These are phyloP conservation scores for Aradophagus sp. DNA, from an alignment of 1,140 invertebrate species.

Conservation along the genomic window DNA sequence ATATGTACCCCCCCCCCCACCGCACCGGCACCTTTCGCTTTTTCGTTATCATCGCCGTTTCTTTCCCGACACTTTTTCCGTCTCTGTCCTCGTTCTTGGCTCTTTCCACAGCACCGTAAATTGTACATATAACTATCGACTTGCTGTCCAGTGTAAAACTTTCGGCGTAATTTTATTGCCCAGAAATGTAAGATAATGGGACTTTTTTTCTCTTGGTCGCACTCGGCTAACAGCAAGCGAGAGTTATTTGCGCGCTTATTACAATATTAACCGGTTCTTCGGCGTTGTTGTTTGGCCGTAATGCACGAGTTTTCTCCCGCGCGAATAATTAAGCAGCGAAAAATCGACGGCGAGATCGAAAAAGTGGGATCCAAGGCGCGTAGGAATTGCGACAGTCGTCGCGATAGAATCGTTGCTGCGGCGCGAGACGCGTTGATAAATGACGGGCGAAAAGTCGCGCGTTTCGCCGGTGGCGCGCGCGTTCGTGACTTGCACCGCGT, in stretches of 20 bases:
- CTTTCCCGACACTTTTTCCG: no score
- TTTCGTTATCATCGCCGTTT: no score
- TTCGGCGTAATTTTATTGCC: constrained; percentile 46
- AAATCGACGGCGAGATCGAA: constrained; percentile 13
- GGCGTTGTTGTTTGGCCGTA: constrained; percentile 28
- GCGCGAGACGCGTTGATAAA: constrained; percentile 24
- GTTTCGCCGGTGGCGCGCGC: constrained; percentile 11
- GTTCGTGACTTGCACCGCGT: background rate
- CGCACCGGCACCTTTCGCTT: no score
- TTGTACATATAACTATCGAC: constrained; percentile 47
- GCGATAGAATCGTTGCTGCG: constrained; percentile 23
- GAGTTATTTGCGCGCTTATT: constrained; percentile 47
- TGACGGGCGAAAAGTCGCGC: constrained; percentile 40
- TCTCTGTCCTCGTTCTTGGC: constrained; percentile 4
- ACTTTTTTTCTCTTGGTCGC: constrained; percentile 34
- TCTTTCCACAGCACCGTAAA: constrained; percentile 37
- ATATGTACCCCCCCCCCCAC: no score
- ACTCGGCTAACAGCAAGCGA: constrained; percentile 9
- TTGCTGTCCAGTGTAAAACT: constrained; percentile 39
- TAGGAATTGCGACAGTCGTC: constrained; percentile 36
- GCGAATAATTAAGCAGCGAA: constrained; percentile 38
- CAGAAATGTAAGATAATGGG: constrained; percentile 46
- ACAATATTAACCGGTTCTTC: constrained; percentile 52
- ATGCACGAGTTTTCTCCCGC: constrained; percentile 30
- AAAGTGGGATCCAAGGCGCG: constrained; percentile 16